Conservation (phyloP, 2,888 invertebrate species). For the Chrysodeixis includens region DNA sequence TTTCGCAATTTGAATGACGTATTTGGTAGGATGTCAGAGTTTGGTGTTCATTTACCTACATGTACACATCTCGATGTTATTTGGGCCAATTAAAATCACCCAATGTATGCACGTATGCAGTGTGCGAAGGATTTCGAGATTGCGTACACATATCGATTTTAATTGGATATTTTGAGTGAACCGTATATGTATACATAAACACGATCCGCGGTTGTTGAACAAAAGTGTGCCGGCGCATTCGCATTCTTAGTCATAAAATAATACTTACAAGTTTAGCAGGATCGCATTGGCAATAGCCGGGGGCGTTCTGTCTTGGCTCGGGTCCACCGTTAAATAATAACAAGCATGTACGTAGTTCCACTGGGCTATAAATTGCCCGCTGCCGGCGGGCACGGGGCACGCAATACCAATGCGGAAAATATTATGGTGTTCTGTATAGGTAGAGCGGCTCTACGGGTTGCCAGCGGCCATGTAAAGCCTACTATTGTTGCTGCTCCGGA, state of each 20-base stretch:
- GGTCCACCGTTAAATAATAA: conserved; percentile 84
- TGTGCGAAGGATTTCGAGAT: conserved; percentile 19
- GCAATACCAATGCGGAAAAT: conserved; percentile 89
- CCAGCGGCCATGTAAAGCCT: conserved; percentile 71
- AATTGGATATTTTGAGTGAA: conserved; percentile 33
- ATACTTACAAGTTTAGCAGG: conserved; percentile 75
- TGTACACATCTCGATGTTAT: conserved; percentile 46
- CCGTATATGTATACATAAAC: conserved; percentile 19
- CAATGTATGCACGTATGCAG: conserved; percentile 36
- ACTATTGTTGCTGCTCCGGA: conserved; percentile 70
- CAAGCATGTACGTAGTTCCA: conserved; percentile 77
- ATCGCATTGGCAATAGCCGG: conserved; percentile 78
- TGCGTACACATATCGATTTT: conserved; percentile 26
- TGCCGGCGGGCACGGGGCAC: conserved; percentile 87
- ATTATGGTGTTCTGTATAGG: conserved; percentile 64
- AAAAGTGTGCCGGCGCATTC: conserved; percentile 49
- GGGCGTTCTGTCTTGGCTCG: conserved; percentile 75
- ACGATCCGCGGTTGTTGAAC: conserved; percentile 23
- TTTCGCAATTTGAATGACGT: conserved; percentile 73
- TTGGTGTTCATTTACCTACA: conserved; percentile 68
- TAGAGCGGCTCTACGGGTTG: conserved; percentile 62
- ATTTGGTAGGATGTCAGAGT: conserved; percentile 73
- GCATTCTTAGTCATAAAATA: conserved; percentile 68
- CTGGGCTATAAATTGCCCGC: conserved; percentile 85
- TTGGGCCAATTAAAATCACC: conserved; percentile 52